Percentiles rank a stretch among this genome's conserved stretches.
These are phyloP conservation scores for Cyaniris semiargus DNA, from an alignment of 2,888 invertebrate species.

Conservation along the genomic window DNA sequence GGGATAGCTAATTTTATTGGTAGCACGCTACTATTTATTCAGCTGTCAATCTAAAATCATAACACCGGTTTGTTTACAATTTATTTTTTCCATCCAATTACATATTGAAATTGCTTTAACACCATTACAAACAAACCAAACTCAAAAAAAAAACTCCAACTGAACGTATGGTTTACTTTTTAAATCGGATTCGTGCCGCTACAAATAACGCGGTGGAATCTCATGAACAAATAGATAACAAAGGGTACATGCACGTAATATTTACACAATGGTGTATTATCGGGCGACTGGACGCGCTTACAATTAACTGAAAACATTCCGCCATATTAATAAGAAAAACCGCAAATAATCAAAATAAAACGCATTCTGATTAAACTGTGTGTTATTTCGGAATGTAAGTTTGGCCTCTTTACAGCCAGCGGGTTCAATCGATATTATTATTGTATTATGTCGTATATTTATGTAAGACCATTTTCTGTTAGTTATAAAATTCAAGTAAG, in stretches of 20 bases:
- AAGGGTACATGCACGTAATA: conserved; percentile 26
- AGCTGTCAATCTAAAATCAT: conserved; percentile 8
- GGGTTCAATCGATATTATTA: too few relatives aligned
- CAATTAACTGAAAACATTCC: background rate
- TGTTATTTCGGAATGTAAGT: too few relatives aligned
- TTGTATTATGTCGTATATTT: too few relatives aligned
- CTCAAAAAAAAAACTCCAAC: conserved; percentile 14
- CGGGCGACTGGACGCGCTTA: background rate
- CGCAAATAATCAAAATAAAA: too few relatives aligned
- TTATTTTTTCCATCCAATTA: conserved; percentile 31
- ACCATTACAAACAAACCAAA: conserved; percentile 31
- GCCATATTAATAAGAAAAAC: too few relatives aligned
- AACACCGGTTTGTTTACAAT: conserved; percentile 24
- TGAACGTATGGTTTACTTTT: conserved; percentile 28
- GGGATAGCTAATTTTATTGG: background rate
- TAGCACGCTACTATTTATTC: conserved; percentile 4
- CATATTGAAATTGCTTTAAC: conserved; percentile 34
- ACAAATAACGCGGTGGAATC: conserved; percentile 31
- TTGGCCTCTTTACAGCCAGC: too few relatives aligned
- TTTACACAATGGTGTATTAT: conserved; percentile 26
- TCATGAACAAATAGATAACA: conserved; percentile 33
- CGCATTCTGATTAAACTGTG: too few relatives aligned
- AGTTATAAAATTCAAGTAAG: too few relatives aligned
- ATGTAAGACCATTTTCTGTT: too few relatives aligned
- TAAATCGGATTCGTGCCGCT: conserved; percentile 32